These are phyloP conservation scores for Aplodontia rufa DNA, from an alignment of 2,113 vertebrate genomes.

Conservation along the genomic window DNA sequence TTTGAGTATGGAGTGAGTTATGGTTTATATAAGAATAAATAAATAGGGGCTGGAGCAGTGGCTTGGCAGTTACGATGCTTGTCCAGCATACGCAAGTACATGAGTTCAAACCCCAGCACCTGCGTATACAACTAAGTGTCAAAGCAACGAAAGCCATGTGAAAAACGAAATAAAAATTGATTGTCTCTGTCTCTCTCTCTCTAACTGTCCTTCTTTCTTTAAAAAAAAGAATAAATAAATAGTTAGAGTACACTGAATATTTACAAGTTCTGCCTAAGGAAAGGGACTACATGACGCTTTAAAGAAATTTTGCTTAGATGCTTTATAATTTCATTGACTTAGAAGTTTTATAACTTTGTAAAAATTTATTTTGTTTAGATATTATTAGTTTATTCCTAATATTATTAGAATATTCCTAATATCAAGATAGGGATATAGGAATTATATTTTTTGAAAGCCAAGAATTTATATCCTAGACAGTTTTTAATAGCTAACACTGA, in stretches of 20 bases:
- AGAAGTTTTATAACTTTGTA: neutral
- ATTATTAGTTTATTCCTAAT: too few relatives aligned
- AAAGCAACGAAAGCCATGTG: too few relatives aligned
- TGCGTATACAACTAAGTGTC: too few relatives aligned
- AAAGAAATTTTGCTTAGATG: neutral
- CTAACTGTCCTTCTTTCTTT: too few relatives aligned
- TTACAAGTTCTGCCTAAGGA: neutral
- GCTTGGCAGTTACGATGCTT: too few relatives aligned
- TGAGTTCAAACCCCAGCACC: too few relatives aligned
- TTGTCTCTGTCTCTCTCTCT: too few relatives aligned
- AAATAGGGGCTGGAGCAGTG: too few relatives aligned
- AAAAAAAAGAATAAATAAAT: neutral
- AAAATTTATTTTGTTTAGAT: neutral
- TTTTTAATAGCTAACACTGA: conserved; percentile 18
- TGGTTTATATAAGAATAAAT: neutral
- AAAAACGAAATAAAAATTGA: too few relatives aligned
- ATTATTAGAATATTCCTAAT: conserved; percentile 3
- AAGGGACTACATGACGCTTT: neutral
- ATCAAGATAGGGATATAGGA: neutral
- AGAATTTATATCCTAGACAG: neutral
- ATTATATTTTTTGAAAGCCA: conserved; percentile 37
- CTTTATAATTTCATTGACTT: neutral
- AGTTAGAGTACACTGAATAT: neutral
- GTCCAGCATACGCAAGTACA: too few relatives aligned
- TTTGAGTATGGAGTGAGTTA: neutral